A percentile compares a stretch with the other conserved stretches of the same genome.
These are phyloP conservation scores for Piezodorus guildinii DNA, from an alignment of 1,140 invertebrate genomes.

Conservation along the genomic window DNA sequence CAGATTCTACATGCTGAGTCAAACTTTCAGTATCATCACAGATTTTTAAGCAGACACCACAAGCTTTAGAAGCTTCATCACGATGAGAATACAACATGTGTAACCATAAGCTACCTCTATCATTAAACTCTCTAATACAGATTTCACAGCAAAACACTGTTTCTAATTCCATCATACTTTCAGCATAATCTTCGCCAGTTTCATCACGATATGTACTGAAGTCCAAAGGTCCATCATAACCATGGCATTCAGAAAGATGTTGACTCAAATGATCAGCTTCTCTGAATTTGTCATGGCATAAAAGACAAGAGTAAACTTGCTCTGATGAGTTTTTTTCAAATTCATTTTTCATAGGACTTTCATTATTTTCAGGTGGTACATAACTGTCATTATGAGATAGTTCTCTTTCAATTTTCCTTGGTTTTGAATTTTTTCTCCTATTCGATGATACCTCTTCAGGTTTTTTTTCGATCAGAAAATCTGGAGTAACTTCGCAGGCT, in stretches of 20 bases:
- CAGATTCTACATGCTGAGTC: conserved; percentile 40
- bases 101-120: conserved; percentile 42
- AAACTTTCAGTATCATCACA: conserved; percentile 39
- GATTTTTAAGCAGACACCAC: conserved; percentile 45
- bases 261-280: conserved; percentile 30
- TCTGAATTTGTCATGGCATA: conserved; percentile 21
- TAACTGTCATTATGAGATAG: background rate
- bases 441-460: conserved; percentile 19
- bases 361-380: background rate
- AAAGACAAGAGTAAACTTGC: conserved; percentile 27
- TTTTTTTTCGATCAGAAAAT: conserved; percentile 8
- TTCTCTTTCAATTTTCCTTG: conserved; percentile 30
- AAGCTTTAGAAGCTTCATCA: conserved; percentile 42
- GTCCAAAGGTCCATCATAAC: conserved; percentile 21
- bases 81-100: conserved; percentile 45
- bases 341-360: too few species aligned
- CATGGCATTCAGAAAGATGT: conserved; percentile 38
- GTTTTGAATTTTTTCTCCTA: conserved; percentile 30
- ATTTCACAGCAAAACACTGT: conserved; percentile 40
- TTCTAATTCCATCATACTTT: conserved; percentile 31
- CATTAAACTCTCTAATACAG: conserved; percentile 40
- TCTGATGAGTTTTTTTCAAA: conserved; percentile 27
- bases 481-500: background rate
- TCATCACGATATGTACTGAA: background rate
- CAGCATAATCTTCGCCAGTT: conserved; percentile 16